phyloP scores from a whole-genome alignment of 1,140 invertebrate genomes.

The Samia ricini region DNA sequence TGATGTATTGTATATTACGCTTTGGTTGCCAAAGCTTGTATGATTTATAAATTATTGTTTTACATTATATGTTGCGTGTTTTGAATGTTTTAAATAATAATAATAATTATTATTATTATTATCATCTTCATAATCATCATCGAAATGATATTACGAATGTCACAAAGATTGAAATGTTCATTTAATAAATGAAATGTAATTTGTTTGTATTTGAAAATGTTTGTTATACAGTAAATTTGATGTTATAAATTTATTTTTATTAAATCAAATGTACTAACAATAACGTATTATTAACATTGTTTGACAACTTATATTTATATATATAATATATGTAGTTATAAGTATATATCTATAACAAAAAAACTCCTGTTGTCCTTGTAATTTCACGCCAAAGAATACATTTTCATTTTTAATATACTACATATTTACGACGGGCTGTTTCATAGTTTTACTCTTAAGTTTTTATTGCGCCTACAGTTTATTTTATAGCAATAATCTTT shows the following conservation, averaged over 20 bases:
- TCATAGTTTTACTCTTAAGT: neutral
- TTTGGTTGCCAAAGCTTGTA: slow-evolving; percentile 43
- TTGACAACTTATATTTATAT: neutral
- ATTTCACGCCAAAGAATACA: neutral
- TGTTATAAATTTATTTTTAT: too few relatives aligned
- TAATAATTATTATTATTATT: too few relatives aligned
- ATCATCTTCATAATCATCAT: too few relatives aligned
- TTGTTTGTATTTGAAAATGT: neutral
- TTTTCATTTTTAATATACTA: neutral
- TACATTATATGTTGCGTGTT: slow-evolving; percentile 26
- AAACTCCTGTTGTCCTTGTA: neutral
- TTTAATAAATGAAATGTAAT: neutral
- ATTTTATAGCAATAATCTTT: too few relatives aligned
- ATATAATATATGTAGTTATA: neutral
- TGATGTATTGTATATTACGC: slow-evolving; percentile 15
- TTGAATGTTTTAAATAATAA: slow-evolving; percentile 26
- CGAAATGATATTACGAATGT: slow-evolving; percentile 67
- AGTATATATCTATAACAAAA: neutral
- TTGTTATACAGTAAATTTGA: too few relatives aligned
- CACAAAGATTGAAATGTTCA: slow-evolving; percentile 38
- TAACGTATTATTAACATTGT: neutral
- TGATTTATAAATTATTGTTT: slow-evolving; percentile 27
- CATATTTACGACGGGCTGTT: neutral
- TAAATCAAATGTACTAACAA: neutral
- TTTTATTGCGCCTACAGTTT: neutral